These are phyloP conservation scores for Diadromus collaris DNA, from an alignment of 2,888 invertebrate species.

Conservation along the genomic window DNA sequence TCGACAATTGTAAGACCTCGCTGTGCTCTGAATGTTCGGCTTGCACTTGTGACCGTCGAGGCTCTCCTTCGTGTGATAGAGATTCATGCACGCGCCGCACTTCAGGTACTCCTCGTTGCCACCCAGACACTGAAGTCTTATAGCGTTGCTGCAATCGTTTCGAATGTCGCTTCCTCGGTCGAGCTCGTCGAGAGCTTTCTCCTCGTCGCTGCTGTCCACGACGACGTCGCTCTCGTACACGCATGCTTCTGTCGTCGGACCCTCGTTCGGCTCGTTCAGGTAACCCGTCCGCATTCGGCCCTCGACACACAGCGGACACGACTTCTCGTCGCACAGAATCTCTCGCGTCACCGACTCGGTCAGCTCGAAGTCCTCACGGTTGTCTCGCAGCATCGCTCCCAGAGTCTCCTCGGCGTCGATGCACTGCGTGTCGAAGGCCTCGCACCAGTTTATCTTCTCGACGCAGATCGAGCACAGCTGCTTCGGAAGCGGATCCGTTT, in stretches of 20 bases:
- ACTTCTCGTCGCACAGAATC: constrained; percentile 49
- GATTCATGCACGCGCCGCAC: constrained; percentile 74
- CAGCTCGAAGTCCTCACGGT: constrained; percentile 44
- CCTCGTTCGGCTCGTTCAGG: constrained; percentile 46
- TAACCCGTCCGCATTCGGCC: constrained; percentile 65
- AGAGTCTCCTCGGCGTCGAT: constrained; percentile 70
- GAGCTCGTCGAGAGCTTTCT: constrained; percentile 62
- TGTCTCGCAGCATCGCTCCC: constrained; percentile 64
- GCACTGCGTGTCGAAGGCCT: constrained; percentile 70
- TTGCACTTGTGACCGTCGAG: constrained; percentile 72
- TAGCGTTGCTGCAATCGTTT: constrained; percentile 55
- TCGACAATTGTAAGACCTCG: constrained; percentile 69
- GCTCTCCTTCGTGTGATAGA: constrained; percentile 71
- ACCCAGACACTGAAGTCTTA: constrained; percentile 64
- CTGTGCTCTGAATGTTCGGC: constrained; percentile 68
- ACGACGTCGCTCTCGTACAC: constrained; percentile 70
- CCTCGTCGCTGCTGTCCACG: constrained; percentile 72
- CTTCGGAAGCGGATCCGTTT: constrained; percentile 72
- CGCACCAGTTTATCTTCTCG: constrained; percentile 72
- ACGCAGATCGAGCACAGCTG: constrained; percentile 69
- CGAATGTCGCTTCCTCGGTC: constrained; percentile 53
- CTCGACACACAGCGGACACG: constrained; percentile 70
- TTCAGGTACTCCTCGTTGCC: constrained; percentile 70
- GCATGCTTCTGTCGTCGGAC: constrained; percentile 47
- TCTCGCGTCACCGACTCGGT: constrained; percentile 15